Evolutionary conservation across 1,140 invertebrate genomes (phyloP).

Genomic region (Sycobia sp.): DNA sequence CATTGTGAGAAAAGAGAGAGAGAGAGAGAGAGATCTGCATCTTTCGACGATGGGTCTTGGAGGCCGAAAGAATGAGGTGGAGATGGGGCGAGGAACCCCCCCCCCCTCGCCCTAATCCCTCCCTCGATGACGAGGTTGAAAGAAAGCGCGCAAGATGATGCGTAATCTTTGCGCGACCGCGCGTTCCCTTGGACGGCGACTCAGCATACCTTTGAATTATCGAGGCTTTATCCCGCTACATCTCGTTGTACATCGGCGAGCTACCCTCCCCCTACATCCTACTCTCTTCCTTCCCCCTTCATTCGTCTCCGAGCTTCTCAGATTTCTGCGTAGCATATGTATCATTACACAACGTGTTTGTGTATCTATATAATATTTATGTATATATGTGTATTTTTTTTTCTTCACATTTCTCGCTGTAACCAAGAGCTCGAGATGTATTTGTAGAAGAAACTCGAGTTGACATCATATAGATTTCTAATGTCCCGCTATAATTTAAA

Average conservation of each 20-base stretch:
- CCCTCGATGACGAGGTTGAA: slow-evolving; percentile 34
- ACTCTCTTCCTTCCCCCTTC: no score
- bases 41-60: neutral
- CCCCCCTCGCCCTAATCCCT: neutral
- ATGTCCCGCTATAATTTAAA: no score
- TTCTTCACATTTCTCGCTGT: no score
- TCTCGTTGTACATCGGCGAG: slow-evolving; percentile 29
- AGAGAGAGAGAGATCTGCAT: slow-evolving; percentile 27
- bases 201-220: slow-evolving; percentile 30
- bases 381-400: no score
- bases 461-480: no score
- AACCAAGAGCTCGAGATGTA: no score
- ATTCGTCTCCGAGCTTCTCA: slow-evolving; percentile 35
- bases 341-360: neutral
- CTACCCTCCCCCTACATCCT: no score
- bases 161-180: neutral
- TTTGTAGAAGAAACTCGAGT: no score
- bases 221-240: slow-evolving; percentile 37
- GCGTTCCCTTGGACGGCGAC: slow-evolving; percentile 14
- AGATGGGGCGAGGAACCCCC: slow-evolving; percentile 7
- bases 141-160: slow-evolving; percentile 17
- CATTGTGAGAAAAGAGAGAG: no score
- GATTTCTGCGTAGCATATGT: slow-evolving; percentile 43
- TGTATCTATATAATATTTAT: no score
- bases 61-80: no score